Base-by-base conservation (phyloP, 2,888 invertebrate genomes). In the Eudemis profundana region DNA sequence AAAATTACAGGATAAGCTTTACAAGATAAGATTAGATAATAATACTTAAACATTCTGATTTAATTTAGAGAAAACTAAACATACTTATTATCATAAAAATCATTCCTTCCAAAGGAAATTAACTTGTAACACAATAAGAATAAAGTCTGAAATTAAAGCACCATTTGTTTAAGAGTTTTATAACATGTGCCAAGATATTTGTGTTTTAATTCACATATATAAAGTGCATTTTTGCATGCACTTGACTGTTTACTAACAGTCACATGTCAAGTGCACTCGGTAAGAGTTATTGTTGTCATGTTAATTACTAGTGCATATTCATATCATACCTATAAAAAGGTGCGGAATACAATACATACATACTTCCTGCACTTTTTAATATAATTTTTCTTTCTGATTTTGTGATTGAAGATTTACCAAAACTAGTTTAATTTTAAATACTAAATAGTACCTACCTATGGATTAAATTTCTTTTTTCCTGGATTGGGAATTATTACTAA, bases 211-310 rank as follows among this genome's bases (percentile, higher is more conserved):
- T 7, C 10, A 42, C 8, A 12, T 10, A n/a, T 0, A 33, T 19
- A 42, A n/a, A 23, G 56, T 56, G n/a, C 12, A 56, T 40, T 33
- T 47, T 56, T 21, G 12, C 23, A 19, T 63, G 19, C 1, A 40
- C 8, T 4, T 14, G 21, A 21, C 36, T 21, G 40, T 21, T 36
- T 12, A 54, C 19, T 23, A 1, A 23, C 17, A 44, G 56, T 56
- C 40, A 40, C 15, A 56, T 27, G 56, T 61, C 14, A 21, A 51
- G 51, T 44, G 19, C 15, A 56, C 27, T 42, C 23, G n/a, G 36
- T n/a, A n/a, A n/a, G 15, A 8, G 23, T 29, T 33, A 56, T 49
- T 59, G 47, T 59, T 59, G 46, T 36, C 15, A 59, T 47, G 59
- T 59, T 47, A 59, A 56, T 56, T 17, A 56, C 15, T 42, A 29